Percentiles rank a stretch among this genome's conserved stretches.
These are phyloP conservation scores for Nyctalus aviator DNA, from an alignment of 2,797 vertebrate species.

Conservation along the genomic window DNA sequence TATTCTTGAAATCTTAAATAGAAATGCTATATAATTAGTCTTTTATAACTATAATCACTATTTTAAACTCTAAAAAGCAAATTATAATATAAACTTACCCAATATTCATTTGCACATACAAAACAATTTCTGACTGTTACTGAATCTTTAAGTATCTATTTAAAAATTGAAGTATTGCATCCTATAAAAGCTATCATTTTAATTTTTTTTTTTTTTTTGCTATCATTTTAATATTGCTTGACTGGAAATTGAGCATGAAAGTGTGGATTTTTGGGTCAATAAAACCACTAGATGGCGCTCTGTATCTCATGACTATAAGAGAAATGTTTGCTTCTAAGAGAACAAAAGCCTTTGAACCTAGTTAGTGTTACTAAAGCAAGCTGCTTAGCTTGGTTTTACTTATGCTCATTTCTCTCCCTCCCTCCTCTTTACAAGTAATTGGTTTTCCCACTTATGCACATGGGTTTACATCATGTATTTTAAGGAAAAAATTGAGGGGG, in stretches of 20 bases:
- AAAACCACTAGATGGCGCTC: conserved; percentile 75
- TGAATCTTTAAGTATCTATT: background rate
- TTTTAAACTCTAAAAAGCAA: background rate
- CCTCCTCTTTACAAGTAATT: background rate
- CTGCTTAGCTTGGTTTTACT: background rate
- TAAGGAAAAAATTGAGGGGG: background rate
- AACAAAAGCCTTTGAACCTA: background rate
- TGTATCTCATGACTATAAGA: background rate
- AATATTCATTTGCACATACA: background rate
- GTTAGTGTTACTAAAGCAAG: background rate
- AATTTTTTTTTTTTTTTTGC: conserved; percentile 50
- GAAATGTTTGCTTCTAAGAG: background rate
- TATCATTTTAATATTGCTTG: background rate
- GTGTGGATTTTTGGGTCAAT: background rate
- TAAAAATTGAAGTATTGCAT: background rate
- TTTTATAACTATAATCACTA: background rate
- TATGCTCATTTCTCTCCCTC: background rate
- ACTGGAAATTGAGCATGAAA: background rate
- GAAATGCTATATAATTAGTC: background rate
- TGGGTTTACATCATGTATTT: background rate
- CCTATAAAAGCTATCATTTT: background rate
- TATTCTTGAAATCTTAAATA: conserved; percentile 22
- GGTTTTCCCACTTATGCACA: background rate
- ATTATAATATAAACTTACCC: background rate
- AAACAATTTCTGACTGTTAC: background rate